Conservation (phyloP, 2,797 vertebrate genomes). For the Apogon hyalosoma region DNA sequence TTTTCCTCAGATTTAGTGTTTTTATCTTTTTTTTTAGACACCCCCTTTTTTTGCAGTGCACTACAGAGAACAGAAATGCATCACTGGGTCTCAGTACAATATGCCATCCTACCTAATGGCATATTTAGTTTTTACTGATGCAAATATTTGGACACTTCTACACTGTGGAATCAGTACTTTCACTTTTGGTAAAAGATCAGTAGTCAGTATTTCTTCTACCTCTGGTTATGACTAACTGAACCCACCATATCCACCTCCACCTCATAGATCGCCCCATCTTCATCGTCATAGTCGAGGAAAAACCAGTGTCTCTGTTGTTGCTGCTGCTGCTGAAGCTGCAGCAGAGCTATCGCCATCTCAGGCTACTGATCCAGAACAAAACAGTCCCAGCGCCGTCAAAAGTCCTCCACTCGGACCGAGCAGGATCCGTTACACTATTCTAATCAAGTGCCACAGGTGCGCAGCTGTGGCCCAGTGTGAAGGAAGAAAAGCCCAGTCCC, state of each 20-base stretch:
- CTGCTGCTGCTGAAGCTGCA: constrained; percentile 71
- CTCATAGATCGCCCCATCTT: constrained; percentile 76
- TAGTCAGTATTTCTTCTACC: too few relatives aligned
- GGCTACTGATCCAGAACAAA: constrained; percentile 4
- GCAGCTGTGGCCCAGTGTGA: constrained; percentile 8
- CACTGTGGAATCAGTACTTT: too few relatives aligned
- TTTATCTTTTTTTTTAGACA: too few relatives aligned
- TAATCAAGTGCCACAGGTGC: not conserved
- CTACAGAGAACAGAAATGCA: too few relatives aligned
- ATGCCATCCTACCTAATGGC: too few relatives aligned
- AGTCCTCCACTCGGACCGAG: constrained; percentile 3
- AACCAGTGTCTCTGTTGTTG: constrained; percentile 60
- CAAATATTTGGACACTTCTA: too few relatives aligned
- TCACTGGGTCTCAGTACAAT: too few relatives aligned
- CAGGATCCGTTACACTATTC: constrained; percentile 18
- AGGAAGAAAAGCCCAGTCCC: not conserved
- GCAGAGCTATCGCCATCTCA: constrained; percentile 71
- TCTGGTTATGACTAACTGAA: constrained; percentile 19
- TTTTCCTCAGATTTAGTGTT: too few relatives aligned
- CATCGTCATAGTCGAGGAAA: constrained; percentile 81
- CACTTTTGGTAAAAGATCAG: too few relatives aligned
- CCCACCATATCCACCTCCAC: constrained; percentile 85
- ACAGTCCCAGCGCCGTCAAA: not conserved
- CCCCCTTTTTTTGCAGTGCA: too few relatives aligned
- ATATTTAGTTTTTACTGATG: too few relatives aligned